Conservation (phyloP, 1,140 invertebrate species). For the Cydia pomonella region DNA sequence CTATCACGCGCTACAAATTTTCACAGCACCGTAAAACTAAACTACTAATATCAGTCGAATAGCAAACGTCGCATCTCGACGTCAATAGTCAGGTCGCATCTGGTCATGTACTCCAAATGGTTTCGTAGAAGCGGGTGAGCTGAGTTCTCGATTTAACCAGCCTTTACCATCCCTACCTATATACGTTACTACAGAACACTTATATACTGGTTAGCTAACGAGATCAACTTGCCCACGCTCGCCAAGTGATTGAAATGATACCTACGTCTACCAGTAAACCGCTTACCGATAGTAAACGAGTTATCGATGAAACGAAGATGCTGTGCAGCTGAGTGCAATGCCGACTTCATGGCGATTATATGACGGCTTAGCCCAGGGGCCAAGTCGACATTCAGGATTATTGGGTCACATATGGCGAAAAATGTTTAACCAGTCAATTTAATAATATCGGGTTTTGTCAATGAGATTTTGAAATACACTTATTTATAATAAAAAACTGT, state of each 20-base stretch:
- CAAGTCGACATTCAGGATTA: neutral
- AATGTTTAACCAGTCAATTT: neutral
- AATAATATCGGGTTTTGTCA: neutral
- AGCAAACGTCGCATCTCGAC: neutral
- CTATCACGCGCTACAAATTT: no score
- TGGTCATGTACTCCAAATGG: neutral
- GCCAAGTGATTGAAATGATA: neutral
- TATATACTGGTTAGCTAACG: neutral
- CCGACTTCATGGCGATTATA: neutral
- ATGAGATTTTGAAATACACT: no score
- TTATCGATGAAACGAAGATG: conserved; percentile 3
- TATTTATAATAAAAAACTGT: no score
- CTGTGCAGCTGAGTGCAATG: neutral
- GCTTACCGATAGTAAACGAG: conserved; percentile 1
- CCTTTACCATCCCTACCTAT: no score
- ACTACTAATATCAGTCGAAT: neutral
- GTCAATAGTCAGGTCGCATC: neutral
- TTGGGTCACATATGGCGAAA: neutral
- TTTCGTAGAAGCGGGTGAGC: neutral
- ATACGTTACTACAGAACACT: neutral
- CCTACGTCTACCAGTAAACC: neutral
- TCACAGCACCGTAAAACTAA: neutral
- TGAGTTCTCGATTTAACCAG: no score
- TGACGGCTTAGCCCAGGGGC: neutral
- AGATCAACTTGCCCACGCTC: neutral